phyloP scores from a whole-genome alignment of 2,113 vertebrate genomes.

The Microcebus griseorufus region DNA sequence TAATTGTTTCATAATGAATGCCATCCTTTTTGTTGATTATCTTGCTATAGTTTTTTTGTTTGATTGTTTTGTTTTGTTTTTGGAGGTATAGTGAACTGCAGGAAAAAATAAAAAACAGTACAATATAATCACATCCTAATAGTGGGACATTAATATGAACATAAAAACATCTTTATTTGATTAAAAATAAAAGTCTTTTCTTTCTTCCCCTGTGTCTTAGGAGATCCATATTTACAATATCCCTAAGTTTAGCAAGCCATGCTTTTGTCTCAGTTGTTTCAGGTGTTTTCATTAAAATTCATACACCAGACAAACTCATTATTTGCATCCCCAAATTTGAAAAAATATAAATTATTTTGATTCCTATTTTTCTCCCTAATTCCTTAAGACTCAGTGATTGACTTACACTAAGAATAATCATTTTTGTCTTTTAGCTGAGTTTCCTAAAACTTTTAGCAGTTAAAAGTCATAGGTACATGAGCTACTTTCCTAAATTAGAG shows the following conservation, averaged over 20 bases:
- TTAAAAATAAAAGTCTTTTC: background rate
- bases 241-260: background rate
- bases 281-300: background rate
- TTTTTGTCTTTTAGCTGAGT: background rate
- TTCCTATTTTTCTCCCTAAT: constrained; percentile 42
- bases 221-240: background rate
- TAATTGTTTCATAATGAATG: constrained; percentile 7
- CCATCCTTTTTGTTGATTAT: background rate
- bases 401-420: background rate
- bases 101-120: background rate
- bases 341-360: constrained; percentile 5
- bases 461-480: background rate
- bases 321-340: background rate
- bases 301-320: background rate
- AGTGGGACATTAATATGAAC: background rate
- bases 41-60: background rate
- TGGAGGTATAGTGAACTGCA: background rate
- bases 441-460: background rate
- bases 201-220: background rate
- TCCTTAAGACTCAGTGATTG: background rate
- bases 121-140: background rate
- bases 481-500: background rate
- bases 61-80: background rate
- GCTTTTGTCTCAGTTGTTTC: background rate
- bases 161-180: background rate